A percentile compares a stretch with the other conserved stretches of the same genome.
Evolutionary conservation across 2,113 vertebrate species (phyloP).

Genomic region (Gopherus flavomarginatus): DNA sequence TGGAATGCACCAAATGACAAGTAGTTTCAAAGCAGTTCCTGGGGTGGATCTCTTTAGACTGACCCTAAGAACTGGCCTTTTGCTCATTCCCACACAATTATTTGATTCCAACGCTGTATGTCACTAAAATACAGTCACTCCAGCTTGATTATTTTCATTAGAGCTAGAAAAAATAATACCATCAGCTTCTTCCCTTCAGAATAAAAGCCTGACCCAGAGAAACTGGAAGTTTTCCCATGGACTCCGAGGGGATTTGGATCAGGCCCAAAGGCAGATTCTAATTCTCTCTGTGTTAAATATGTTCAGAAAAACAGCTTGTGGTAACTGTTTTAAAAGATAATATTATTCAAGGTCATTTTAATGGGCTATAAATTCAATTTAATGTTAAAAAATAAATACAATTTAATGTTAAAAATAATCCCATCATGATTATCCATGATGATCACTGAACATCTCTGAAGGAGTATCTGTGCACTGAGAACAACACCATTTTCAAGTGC

Average conservation of each 20-base stretch:
- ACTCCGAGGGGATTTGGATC: background rate
- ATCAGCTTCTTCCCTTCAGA: background rate
- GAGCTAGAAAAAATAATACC: background rate
- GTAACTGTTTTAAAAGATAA: background rate
- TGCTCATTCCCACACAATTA: background rate
- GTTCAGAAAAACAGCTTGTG: background rate
- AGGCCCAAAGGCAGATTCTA: fast-evolving
- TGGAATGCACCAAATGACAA: background rate
- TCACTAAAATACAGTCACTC: background rate
- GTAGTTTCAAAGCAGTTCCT: fast-evolving
- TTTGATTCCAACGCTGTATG: background rate
- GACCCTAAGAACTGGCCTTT: background rate
- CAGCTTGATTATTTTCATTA: background rate
- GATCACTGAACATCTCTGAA: fast-evolving
- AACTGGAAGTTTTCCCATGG: fast-evolving
- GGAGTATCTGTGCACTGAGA: fast-evolving
- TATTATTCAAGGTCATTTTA: background rate
- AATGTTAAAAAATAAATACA: background rate
- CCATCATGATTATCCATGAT: background rate
- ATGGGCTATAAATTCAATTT: background rate
- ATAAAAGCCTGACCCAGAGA: background rate
- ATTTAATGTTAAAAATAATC: background rate
- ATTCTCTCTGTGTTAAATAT: background rate
- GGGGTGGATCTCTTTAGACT: background rate
- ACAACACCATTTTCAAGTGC: background rate